Conservation (phyloP, 2,797 vertebrate species). For the Sus cebifrons region DNA sequence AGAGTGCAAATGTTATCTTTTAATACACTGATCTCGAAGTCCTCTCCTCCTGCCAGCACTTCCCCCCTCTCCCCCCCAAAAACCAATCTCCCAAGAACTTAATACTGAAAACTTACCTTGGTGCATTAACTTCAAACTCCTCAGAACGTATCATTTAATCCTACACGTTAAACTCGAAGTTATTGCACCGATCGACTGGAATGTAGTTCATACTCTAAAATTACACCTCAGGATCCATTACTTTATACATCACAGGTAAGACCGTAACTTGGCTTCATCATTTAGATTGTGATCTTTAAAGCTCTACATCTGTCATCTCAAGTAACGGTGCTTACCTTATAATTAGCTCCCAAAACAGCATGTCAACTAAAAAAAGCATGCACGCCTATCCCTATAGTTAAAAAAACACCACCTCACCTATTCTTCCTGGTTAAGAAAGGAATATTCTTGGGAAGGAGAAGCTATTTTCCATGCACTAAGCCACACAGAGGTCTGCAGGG, state of each 20-base stretch:
- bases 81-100: conserved; percentile 21
- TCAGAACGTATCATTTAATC: not conserved
- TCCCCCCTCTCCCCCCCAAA: not conserved
- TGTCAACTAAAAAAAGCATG: not conserved
- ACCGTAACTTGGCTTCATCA: conserved; percentile 26
- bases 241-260: not conserved
- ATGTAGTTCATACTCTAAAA: not conserved
- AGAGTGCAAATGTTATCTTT: not conserved
- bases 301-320: conserved; percentile 24
- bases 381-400: not conserved
- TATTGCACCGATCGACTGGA: not conserved
- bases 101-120: conserved; percentile 40
- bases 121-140: conserved; percentile 15
- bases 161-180: not conserved
- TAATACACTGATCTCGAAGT: not conserved
- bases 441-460: not conserved
- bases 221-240: not conserved
- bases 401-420: not conserved
- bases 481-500: not conserved
- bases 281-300: conserved; percentile 59
- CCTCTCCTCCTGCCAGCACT: not conserved
- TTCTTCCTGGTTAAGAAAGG: not conserved
- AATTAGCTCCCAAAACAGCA: conserved; percentile 2
- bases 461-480: not conserved
- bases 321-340: not conserved